Evolutionary conservation across 2,888 invertebrate species (phyloP), one percentile per base, ranked within the genome.

Genomic region (Yponomeuta plumbellus): DNA sequence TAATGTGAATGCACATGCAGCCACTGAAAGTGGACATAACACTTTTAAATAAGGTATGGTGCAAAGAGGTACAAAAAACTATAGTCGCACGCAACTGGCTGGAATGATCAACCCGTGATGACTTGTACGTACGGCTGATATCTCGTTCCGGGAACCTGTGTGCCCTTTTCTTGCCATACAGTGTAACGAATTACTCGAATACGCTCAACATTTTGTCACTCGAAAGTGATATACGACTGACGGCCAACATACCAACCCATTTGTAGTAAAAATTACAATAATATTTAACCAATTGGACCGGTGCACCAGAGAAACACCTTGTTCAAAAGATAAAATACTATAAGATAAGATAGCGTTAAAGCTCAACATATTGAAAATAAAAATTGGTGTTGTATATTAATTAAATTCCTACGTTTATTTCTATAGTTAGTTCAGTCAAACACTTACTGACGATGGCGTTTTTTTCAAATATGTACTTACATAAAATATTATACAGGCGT

Each of bases 191-290:
- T 13, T 52, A 52, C 13, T 17, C 17, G 17, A 52, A 17, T 52
- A 52, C 13, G 59, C 22, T 21, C 59, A 23, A 23, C 21, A 59
- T 13, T 59, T 59, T 59, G 59, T 59, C 59, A 59, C 59, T 59
- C 59, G 21, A 23, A 22, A 22, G 59, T 22, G 59, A 59, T 23
- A 13, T 11, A 59, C 22, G 59, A 23, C 21, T 59, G 59, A 23
- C 59, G 23, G 21, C 11, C 21, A 59, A 23, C 21, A 52, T 34
- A 11, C 44, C 13, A 52, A 17, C 13, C 44, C 44, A 52, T 52
- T 52, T 52, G 44, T 13, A 52, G 13, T 8, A 13, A 13, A 52
- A 11, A 52, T 52, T 17, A 52, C 5, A 52, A 52, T 17, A 17
- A 17, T 52, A 52, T 52, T 52, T 52, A 52, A 52, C 13, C 44